Evolutionary conservation across 2,888 invertebrate species (phyloP), one percentile per base, ranked within the genome.

Genomic region (Tholera decimalis): DNA sequence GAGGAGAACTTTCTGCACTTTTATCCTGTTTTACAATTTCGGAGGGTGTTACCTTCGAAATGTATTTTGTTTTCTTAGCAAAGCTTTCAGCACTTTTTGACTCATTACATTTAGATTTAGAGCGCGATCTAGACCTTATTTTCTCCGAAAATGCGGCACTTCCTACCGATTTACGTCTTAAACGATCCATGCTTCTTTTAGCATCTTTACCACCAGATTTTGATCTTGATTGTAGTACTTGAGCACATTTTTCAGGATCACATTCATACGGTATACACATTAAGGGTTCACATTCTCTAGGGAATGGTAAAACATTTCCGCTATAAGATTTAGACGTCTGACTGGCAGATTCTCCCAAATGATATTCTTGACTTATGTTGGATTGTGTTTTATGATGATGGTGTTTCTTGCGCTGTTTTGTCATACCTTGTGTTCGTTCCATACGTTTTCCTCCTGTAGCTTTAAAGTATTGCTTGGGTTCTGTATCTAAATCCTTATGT

Each of bases 261-360:
- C 86, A 87, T 58, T 79, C 67, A 47, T 72, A 75, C 35, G 84
- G 83, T 59, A 69, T 59, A 75, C 85, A 86, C 59, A 82, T 70
- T 35, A 68, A 78, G 33, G 85, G 82, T 58, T 85, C 83, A 53
- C 80, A 80, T 62, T 73, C 53, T 41, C 59, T 59, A 26, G 73
- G 73, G 33, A 73, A 69, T 59, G 73, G 74, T 67, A 82, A 55
- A 64, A 59, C 57, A 53, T 71, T 64, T 50, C 11, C 5, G 11
- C 35, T 9, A 22, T 18, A n/a, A 30, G 22, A 9, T 39, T 55
- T 39, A 39, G 55, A 30, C 41, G 50, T 7, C 28, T 61, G 72
- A 11, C 60, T 67, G 15, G 33, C 18, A 24, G 55, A 47, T n/a
- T 71, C 67, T 33, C 50, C 54, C n/a, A 66, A 47, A 66, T 50